These are phyloP conservation scores for Rhyacophila brunnea DNA, from an alignment of 1,140 invertebrate genomes.

Conservation along the genomic window DNA sequence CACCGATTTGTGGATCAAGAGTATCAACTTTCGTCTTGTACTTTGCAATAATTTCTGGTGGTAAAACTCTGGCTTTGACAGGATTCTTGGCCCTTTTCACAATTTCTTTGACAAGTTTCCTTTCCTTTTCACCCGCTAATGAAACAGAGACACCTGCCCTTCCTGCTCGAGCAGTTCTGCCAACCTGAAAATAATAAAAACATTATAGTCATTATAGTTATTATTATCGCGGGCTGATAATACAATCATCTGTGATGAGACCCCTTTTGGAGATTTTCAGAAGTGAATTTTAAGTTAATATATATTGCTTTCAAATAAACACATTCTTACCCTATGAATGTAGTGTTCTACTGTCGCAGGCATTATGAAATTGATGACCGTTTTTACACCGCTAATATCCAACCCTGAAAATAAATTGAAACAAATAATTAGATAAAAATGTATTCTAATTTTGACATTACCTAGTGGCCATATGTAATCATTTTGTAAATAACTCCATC, in stretches of 20 bases:
- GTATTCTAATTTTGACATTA: too few relatives aligned
- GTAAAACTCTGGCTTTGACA: constrained; percentile 85
- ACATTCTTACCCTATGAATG: constrained; percentile 80
- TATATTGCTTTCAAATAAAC: too few relatives aligned
- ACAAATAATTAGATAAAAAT: too few relatives aligned
- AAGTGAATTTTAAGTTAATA: too few relatives aligned
- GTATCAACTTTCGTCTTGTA: constrained; percentile 72
- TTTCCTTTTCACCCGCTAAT: constrained; percentile 88
- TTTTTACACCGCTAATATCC: constrained; percentile 94
- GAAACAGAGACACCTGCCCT: constrained; percentile 88
- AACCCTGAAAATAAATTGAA: constrained; percentile 55
- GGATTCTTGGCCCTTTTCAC: constrained; percentile 83
- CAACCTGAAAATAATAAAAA: constrained; percentile 62
- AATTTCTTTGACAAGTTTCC: constrained; percentile 87
- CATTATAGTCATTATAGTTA: too few relatives aligned
- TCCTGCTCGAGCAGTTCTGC: constrained; percentile 92
- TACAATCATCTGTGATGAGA: too few relatives aligned
- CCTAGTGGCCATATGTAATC: too few relatives aligned
- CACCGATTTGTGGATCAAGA: constrained; percentile 74
- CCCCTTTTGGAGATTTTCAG: too few relatives aligned
- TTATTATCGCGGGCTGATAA: too few relatives aligned
- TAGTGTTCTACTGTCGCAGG: constrained; percentile 93
- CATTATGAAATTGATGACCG: constrained; percentile 96
- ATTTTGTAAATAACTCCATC: too few relatives aligned
- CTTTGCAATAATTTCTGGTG: constrained; percentile 85